Percentiles rank a stretch among this genome's conserved stretches.
Conservation (phyloP, 2,888 invertebrate species). For the Calephelis perditalis region DNA sequence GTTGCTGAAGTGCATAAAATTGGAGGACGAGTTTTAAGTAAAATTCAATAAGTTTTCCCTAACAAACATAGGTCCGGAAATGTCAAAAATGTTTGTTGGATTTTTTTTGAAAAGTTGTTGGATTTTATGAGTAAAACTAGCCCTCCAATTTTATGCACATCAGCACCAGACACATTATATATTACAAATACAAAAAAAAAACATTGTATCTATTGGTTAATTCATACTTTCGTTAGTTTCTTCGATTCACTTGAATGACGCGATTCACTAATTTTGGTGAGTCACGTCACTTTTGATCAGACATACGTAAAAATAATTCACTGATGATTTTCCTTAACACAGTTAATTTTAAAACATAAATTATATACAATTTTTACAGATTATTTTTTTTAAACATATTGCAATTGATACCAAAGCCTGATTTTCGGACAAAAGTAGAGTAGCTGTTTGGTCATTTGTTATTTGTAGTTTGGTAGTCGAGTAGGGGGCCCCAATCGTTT, state of each 20-base stretch:
- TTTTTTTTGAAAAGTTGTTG: not conserved
- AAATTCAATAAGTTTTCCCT: too few relatives aligned
- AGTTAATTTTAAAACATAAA: not conserved
- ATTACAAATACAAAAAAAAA: too few relatives aligned
- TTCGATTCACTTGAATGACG: not conserved
- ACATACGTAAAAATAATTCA: not conserved
- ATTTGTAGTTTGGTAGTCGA: constrained; percentile 2
- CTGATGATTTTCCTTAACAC: not conserved
- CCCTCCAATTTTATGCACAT: too few relatives aligned
- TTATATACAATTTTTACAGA: not conserved
- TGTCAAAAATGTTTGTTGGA: not conserved
- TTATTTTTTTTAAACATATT: not conserved
- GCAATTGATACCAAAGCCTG: not conserved
- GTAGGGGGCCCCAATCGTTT: constrained; percentile 2
- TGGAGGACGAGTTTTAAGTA: too few relatives aligned
- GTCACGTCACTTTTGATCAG: not conserved
- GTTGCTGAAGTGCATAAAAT: too few relatives aligned
- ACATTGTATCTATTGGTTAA: not conserved
- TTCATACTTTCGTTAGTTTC: not conserved
- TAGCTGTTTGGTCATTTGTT: constrained; percentile 5
- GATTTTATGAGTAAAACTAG: not conserved
- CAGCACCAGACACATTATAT: too few relatives aligned
- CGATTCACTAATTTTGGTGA: not conserved
- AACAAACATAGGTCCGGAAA: not conserved
- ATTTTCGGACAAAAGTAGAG: not conserved